These are phyloP conservation scores for Scelioninae gen. 2 DNA, from an alignment of 2,888 invertebrate species.

Conservation along the genomic window DNA sequence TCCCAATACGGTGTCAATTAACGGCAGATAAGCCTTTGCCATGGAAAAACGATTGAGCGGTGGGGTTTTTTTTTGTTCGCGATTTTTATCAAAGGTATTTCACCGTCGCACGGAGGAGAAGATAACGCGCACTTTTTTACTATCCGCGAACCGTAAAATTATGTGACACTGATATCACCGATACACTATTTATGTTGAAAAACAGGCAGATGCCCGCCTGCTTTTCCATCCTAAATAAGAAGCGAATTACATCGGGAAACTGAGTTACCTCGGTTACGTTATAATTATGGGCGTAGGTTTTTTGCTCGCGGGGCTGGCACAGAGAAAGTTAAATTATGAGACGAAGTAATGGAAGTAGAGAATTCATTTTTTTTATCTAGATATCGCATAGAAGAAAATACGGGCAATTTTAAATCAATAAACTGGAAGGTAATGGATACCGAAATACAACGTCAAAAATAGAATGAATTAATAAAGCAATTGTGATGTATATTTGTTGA, in stretches of 20 bases:
- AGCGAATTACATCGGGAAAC: slow-evolving; percentile 28
- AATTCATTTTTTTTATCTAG: slow-evolving; percentile 17
- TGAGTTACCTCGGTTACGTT: slow-evolving; percentile 27
- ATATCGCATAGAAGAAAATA: slow-evolving; percentile 11
- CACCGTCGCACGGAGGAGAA: too few relatives aligned
- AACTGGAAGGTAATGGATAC: too few relatives aligned
- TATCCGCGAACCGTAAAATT: slow-evolving; percentile 38
- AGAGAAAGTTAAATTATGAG: slow-evolving; percentile 16
- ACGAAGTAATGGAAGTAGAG: not conserved
- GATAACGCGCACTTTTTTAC: slow-evolving; percentile 33
- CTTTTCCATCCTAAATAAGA: slow-evolving; percentile 35
- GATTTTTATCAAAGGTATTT: slow-evolving; percentile 44
- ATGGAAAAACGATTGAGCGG: slow-evolving; percentile 22
- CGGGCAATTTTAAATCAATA: too few relatives aligned
- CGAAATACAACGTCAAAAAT: too few relatives aligned
- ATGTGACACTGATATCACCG: slow-evolving; percentile 46
- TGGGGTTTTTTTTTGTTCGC: too few relatives aligned
- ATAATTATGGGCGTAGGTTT: slow-evolving; percentile 22
- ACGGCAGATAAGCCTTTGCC: slow-evolving; percentile 9
- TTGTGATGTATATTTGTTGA: too few relatives aligned
- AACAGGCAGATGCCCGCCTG: slow-evolving; percentile 11
- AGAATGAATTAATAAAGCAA: too few relatives aligned
- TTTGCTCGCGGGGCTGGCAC: slow-evolving; percentile 1
- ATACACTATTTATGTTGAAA: slow-evolving; percentile 38
- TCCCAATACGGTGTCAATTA: slow-evolving; percentile 19